A percentile compares a stretch with the other conserved stretches of the same genome.
These are phyloP conservation scores for Rhipidura dahli DNA, from an alignment of 2,113 vertebrate species.

Conservation along the genomic window DNA sequence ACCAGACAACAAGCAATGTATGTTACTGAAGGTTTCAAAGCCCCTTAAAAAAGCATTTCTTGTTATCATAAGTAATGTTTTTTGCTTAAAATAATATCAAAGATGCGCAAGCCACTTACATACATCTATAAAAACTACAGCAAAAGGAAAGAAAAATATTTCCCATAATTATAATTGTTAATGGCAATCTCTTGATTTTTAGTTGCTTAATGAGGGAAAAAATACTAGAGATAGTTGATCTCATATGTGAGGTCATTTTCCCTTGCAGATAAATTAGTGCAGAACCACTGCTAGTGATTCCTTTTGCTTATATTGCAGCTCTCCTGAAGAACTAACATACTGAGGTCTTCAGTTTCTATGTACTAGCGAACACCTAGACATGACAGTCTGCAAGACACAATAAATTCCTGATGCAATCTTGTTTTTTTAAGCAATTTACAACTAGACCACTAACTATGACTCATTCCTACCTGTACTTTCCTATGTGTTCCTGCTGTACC, in stretches of 20 bases:
- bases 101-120: neutral
- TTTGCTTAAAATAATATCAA: neutral
- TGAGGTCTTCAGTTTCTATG: neutral
- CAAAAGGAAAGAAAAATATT: neutral
- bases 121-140: neutral
- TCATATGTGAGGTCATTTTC: neutral
- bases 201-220: neutral
- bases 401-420: neutral
- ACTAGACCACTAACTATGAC: neutral
- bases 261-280: neutral
- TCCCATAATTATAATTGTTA: neutral
- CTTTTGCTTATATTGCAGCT: neutral
- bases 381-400: neutral
- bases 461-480: neutral
- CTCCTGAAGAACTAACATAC: neutral
- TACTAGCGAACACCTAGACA: neutral
- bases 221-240: neutral
- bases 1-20: neutral
- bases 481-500: neutral
- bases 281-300: accelerated
- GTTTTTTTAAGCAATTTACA: neutral
- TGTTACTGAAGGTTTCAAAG: neutral
- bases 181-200: neutral
- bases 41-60: neutral
- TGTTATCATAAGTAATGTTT: neutral